Evolutionary conservation across 1,140 invertebrate genomes (phyloP).

Genomic region (Apis cerana): DNA sequence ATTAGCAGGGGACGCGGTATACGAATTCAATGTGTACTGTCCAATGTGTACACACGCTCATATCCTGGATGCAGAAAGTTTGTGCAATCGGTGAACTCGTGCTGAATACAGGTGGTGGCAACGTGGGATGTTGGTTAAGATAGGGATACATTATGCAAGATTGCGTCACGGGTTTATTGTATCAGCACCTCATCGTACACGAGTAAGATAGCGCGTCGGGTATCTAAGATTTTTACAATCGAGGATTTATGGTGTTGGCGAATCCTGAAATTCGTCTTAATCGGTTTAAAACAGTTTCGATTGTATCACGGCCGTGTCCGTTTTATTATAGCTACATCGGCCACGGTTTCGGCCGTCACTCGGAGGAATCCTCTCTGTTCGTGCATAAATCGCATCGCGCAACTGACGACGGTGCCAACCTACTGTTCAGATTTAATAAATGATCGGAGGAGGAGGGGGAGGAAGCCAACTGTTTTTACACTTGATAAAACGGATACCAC

Average conservation of each 20-base stretch:
- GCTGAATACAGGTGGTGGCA: conserved; percentile 72
- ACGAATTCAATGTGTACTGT: conserved; percentile 27
- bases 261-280: conserved; percentile 51
- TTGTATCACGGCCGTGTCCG: conserved; percentile 37
- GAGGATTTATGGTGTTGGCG: conserved; percentile 37
- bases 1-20: conserved; percentile 37
- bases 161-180: conserved; percentile 78
- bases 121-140: conserved; percentile 72
- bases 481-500: conserved; percentile 27
- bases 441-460: neutral
- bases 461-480: conserved; percentile 27
- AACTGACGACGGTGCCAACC: conserved; percentile 14
- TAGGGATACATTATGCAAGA: conserved; percentile 72
- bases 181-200: conserved; percentile 74
- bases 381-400: conserved; percentile 50
- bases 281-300: conserved; percentile 46
- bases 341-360: neutral
- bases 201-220: conserved; percentile 45
- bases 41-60: conserved; percentile 50
- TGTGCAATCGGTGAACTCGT: conserved; percentile 75
- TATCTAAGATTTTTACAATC: conserved; percentile 29
- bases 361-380: conserved; percentile 8
- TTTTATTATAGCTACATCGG: conserved; percentile 35
- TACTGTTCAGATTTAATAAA: conserved; percentile 43
- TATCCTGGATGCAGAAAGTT: conserved; percentile 70